Percentiles rank a stretch among this genome's conserved stretches.
Conservation (phyloP, 2,888 invertebrate genomes). For the Timema podura region DNA sequence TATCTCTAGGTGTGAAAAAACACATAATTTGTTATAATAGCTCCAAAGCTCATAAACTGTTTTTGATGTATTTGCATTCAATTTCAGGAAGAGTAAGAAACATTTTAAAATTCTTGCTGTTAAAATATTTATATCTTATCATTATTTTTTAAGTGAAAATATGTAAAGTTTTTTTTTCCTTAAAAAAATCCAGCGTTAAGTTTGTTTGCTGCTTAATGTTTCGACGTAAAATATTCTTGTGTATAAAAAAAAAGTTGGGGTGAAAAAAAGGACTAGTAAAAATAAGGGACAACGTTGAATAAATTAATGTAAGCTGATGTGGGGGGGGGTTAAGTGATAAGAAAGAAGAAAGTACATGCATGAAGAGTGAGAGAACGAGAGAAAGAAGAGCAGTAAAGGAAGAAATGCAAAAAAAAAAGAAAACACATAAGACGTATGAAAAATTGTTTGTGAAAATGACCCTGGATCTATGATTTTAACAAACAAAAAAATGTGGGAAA, state of each 20-base stretch:
- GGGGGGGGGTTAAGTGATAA: too few species aligned
- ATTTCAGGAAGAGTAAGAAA: too few species aligned
- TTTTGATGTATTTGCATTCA: too few species aligned
- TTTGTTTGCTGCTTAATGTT: conserved; percentile 16
- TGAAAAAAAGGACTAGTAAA: neutral
- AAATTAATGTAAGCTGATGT: conserved; percentile 2
- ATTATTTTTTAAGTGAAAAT: too few species aligned
- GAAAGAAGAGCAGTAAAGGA: conserved; percentile 1
- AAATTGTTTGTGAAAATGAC: conserved; percentile 26
- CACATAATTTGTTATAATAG: too few species aligned
- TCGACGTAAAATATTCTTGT: neutral
- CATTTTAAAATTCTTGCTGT: too few species aligned
- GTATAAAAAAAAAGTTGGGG: neutral
- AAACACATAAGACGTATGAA: conserved; percentile 19
- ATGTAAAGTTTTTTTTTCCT: too few species aligned
- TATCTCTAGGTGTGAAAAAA: too few species aligned
- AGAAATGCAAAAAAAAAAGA: conserved; percentile 6
- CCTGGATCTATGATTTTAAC: conserved; percentile 19
- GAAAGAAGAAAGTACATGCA: neutral
- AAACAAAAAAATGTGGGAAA: neutral
- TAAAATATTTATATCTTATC: too few species aligned
- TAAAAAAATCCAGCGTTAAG: conserved; percentile 4
- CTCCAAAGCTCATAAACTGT: too few species aligned
- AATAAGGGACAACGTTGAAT: neutral
- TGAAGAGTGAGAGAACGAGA: neutral